Percentiles rank a stretch among this genome's conserved stretches.
Evolutionary conservation across 2,888 invertebrate genomes (phyloP).

Genomic region (Ennomos fuscantarius): DNA sequence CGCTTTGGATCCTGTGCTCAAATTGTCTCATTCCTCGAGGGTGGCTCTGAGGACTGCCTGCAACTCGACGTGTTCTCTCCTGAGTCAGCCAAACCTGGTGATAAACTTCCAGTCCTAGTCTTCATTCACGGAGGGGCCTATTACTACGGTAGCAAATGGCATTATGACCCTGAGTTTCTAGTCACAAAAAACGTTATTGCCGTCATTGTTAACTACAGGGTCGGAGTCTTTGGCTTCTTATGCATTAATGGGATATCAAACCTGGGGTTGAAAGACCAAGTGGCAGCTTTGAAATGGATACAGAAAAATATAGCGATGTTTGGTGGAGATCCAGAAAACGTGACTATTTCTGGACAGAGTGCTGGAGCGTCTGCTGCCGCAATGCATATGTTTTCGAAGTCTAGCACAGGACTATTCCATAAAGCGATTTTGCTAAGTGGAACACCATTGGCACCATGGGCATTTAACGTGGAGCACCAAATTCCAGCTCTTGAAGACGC

Average conservation of each 20-base stretch:
- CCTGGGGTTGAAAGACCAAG: constrained; percentile 73
- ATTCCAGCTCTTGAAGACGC: constrained; percentile 62
- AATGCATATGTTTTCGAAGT: constrained; percentile 68
- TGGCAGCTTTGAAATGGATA: constrained; percentile 75
- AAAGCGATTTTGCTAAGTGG: constrained; percentile 74
- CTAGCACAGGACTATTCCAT: constrained; percentile 69
- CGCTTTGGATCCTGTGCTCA: constrained; percentile 65
- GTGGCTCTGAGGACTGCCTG: constrained; percentile 70
- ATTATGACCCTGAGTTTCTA: constrained; percentile 74
- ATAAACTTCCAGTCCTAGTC: constrained; percentile 66
- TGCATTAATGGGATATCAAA: constrained; percentile 71
- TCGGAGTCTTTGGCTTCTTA: constrained; percentile 73
- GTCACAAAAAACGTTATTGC: constrained; percentile 66
- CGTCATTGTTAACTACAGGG: constrained; percentile 70
- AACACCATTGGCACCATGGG: constrained; percentile 67
- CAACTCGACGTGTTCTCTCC: constrained; percentile 70
- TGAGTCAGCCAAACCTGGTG: constrained; percentile 38
- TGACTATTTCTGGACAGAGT: constrained; percentile 75
- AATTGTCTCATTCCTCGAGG: constrained; percentile 50
- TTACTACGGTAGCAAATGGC: constrained; percentile 72
- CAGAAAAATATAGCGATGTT: constrained; percentile 68
- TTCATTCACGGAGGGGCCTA: constrained; percentile 77
- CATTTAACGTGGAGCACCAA: constrained; percentile 64
- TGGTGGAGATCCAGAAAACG: constrained; percentile 77
- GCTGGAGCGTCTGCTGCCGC: constrained; percentile 71